phyloP scores from a whole-genome alignment of 2,888 invertebrate species.

The Cerceris ruficornis region DNA sequence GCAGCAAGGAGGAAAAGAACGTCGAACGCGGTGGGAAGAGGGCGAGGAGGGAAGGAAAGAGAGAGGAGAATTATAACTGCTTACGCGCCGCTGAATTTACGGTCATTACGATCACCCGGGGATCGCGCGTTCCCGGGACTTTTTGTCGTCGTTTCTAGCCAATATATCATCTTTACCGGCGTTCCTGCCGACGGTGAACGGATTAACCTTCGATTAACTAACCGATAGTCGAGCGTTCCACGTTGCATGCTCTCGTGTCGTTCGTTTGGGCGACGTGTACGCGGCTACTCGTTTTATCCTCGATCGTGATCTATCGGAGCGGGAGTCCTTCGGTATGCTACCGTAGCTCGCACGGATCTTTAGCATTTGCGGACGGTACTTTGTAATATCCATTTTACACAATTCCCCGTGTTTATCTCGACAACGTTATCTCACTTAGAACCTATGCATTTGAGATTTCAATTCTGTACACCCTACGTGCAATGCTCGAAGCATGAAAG shows the following conservation, averaged over 20 bases:
- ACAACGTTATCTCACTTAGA: no score
- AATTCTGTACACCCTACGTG: no score
- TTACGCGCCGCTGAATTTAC: slow-evolving; percentile 49
- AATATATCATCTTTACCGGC: slow-evolving; percentile 55
- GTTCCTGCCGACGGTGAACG: slow-evolving; percentile 36
- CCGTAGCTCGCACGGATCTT: neutral
- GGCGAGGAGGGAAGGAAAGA: slow-evolving; percentile 16
- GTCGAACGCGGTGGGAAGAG: slow-evolving; percentile 12
- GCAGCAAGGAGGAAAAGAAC: slow-evolving; percentile 27
- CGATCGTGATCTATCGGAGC: neutral
- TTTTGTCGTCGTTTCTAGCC: slow-evolving; percentile 20
- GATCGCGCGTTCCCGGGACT: slow-evolving; percentile 41
- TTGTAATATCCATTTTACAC: no score
- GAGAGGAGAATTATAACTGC: slow-evolving; percentile 40
- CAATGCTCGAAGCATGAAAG: no score
- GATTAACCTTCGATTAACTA: slow-evolving; percentile 58
- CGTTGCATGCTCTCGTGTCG: slow-evolving; percentile 27
- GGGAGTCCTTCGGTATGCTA: neutral
- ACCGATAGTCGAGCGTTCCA: slow-evolving; percentile 29
- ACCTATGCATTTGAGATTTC: no score
- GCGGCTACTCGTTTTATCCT: neutral
- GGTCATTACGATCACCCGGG: slow-evolving; percentile 36
- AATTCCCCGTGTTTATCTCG: no score
- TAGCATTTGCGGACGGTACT: no score
- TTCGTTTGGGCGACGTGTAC: slow-evolving; percentile 8